Evolutionary conservation across 37 sponge, comb jelly and placozoan species (phyloP).

Genomic region (Chondrosia reniformis): DNA sequence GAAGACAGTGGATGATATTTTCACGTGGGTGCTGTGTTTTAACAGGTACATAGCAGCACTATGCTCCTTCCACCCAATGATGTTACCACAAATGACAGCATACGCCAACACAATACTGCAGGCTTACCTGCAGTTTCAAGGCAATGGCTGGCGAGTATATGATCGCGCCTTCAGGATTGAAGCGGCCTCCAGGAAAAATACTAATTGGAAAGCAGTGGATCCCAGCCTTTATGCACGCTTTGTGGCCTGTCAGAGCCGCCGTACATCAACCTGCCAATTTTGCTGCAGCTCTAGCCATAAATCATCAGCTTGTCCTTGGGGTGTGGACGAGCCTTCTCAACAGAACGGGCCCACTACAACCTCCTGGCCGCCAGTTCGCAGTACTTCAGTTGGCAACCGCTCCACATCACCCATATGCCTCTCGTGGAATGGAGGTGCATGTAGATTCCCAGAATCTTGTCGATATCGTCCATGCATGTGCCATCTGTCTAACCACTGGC

Average conservation of each 20-base stretch:
- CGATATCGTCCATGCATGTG: too few relatives aligned
- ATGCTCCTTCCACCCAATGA: neutral
- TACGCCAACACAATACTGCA: slow-evolving; percentile 14
- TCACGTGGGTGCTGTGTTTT: neutral
- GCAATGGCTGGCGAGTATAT: neutral
- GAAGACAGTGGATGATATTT: slow-evolving; percentile 7
- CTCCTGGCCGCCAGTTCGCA: too few relatives aligned
- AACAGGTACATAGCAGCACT: neutral
- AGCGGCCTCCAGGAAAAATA: neutral
- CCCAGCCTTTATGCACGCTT: neutral
- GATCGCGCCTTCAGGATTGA: neutral
- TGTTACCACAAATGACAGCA: neutral
- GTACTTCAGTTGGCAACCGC: too few relatives aligned
- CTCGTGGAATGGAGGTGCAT: too few relatives aligned
- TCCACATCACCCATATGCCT: too few relatives aligned
- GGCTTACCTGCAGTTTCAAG: neutral
- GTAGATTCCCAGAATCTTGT: too few relatives aligned
- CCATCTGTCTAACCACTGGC: too few relatives aligned
- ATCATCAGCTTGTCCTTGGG: neutral
- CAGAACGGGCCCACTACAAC: too few relatives aligned
- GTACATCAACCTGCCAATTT: neutral
- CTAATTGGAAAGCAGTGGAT: neutral
- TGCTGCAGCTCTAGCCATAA: neutral
- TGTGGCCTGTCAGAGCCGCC: neutral
- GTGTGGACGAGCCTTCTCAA: neutral